Base-by-base conservation (phyloP, 2,888 invertebrate genomes). In the Mystacides longicornis region DNA sequence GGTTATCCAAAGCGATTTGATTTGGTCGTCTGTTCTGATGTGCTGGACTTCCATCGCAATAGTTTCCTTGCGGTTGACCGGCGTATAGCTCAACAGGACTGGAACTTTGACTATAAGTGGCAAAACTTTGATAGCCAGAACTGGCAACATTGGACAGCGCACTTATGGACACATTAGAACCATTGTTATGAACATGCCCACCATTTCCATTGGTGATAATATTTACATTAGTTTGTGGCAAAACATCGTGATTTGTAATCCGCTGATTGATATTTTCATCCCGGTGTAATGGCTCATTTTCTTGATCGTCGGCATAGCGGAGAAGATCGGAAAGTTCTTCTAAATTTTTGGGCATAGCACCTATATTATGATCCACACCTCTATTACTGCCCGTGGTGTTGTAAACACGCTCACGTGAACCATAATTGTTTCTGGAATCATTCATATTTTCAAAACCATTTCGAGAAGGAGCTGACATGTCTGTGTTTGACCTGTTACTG, bases 91-190 rank as follows among this genome's bases (percentile, higher is more conserved):
- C 91, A 20, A 89, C 85, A 42, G 91, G 91, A 68, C 89, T 90
- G 64, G 87, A 89, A 63, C 89, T 90, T 70, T 90, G 90, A 69
- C 90, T 90, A 71, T 89, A 89, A 1, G 89, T 88, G 33, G 89
- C 89, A 66, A 91, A 89, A 65, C 91, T 91, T 72, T 92, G 92
- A 71, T 92, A 92, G 4, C 92, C 92, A 0, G 91, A 91, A 64
- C 88, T 88, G 31, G 89, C 90, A 7, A 86, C 85, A 60, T 85
- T 86, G 20, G 85, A 85, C 49, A 86, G 68, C 62, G 90, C 91
- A 58, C 88, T 87, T 61, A 89, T 88, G 1, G 88, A 88, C 50
- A 87, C 85, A 66, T 88, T 87, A 45, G 89, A 89, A 51, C 87
- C 85, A 67, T 86, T 85, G 54, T 83, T 86, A 65, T 75, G 77